Evolutionary conservation across 2,888 invertebrate genomes (phyloP).

Genomic region (Dexiosoma caninum): DNA sequence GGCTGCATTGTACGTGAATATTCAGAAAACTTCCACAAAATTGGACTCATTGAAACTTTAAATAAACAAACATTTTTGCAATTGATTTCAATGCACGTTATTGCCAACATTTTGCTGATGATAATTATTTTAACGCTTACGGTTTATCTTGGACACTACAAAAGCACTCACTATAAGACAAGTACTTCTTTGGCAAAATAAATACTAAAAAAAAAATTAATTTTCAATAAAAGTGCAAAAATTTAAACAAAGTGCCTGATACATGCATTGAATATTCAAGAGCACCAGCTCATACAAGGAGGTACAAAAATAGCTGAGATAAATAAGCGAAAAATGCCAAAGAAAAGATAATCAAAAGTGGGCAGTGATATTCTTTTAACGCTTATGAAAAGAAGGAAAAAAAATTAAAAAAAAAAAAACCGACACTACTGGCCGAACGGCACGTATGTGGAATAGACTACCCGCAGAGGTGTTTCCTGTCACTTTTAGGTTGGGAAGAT

Average conservation of each 20-base stretch:
- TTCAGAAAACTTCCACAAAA: not conserved
- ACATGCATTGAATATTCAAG: conserved; percentile 34
- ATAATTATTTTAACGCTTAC: not conserved
- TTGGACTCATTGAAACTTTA: not conserved
- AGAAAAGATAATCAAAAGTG: not conserved
- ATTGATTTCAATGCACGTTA: conserved; percentile 17
- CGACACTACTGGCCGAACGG: too few species aligned
- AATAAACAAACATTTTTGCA: conserved; percentile 4
- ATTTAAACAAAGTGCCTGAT: conserved; percentile 7
- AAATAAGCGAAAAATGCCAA: not conserved
- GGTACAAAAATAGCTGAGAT: not conserved
- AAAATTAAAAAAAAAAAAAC: not conserved
- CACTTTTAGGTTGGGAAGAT: too few species aligned
- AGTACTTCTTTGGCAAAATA: conserved; percentile 51
- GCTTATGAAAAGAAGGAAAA: not conserved
- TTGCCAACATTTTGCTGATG: not conserved
- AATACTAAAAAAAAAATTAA: conserved; percentile 20
- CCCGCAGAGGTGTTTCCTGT: too few species aligned
- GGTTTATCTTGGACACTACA: conserved; percentile 7
- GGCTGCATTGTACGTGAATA: conserved; percentile 26
- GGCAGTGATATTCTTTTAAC: not conserved
- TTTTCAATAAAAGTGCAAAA: not conserved
- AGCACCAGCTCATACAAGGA: not conserved
- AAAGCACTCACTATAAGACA: conserved; percentile 32
- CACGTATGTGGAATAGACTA: too few species aligned